These are phyloP conservation scores for Agrotis puta DNA, from an alignment of 2,888 invertebrate species.

Conservation along the genomic window DNA sequence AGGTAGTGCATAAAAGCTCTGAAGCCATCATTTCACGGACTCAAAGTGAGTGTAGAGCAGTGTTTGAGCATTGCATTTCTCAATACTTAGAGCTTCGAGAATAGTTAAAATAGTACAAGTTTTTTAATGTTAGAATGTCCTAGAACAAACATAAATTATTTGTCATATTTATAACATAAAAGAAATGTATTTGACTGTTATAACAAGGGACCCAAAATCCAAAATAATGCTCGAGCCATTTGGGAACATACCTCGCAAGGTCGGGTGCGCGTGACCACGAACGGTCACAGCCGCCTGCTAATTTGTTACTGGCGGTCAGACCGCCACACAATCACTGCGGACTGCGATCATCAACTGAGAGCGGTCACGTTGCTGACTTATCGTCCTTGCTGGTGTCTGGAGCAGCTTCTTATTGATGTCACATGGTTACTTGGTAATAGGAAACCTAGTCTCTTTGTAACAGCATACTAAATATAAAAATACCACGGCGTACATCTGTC, in stretches of 20 bases:
- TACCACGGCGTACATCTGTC: too few relatives aligned
- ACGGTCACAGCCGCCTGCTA: constrained; percentile 57
- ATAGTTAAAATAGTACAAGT: too few relatives aligned
- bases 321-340: constrained; percentile 56
- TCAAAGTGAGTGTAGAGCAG: not conserved
- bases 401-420: constrained; percentile 18
- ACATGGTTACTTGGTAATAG: not conserved
- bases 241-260: constrained; percentile 24
- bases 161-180: too few relatives aligned
- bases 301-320: constrained; percentile 61
- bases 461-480: too few relatives aligned
- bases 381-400: constrained; percentile 35
- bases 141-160: too few relatives aligned
- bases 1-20: not conserved
- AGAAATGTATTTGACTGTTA: too few relatives aligned
- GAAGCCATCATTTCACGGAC: not conserved
- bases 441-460: not conserved
- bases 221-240: not conserved
- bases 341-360: constrained; percentile 60
- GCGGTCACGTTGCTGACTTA: constrained; percentile 61
- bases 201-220: not conserved
- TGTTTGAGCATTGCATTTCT: not conserved
- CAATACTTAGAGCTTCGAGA: not conserved
- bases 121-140: too few relatives aligned
- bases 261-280: constrained; percentile 61